Percentiles rank a stretch among this genome's conserved stretches.
Evolutionary conservation across 2,113 vertebrate genomes (phyloP).

Genomic region (Apistogramma diplotaenia): DNA sequence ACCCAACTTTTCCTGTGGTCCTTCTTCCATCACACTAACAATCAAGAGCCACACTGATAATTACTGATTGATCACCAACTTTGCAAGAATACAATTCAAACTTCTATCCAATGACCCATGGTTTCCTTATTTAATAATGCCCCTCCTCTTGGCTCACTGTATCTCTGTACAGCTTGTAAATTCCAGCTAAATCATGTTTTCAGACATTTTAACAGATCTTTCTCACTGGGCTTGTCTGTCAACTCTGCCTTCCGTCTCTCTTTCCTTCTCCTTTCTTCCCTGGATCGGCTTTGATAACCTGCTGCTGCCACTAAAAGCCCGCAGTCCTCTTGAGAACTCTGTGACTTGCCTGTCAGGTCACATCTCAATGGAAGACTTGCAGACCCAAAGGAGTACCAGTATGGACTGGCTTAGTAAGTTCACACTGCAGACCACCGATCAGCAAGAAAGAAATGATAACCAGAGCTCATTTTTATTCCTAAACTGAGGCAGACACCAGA

Average conservation of each 20-base stretch:
- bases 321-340: conserved; percentile 91
- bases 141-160: neutral
- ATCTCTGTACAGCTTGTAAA: neutral
- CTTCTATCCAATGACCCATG: conserved; percentile 31
- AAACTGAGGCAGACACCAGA: accelerated
- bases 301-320: conserved; percentile 82
- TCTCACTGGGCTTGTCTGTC: conserved; percentile 29
- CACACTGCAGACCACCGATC: conserved; percentile 7
- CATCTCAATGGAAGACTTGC: conserved; percentile 85
- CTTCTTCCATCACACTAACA: neutral
- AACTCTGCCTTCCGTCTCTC: conserved; percentile 51
- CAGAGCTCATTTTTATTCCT: neutral
- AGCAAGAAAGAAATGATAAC: neutral
- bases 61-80: neutral
- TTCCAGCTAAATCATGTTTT: neutral
- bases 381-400: conserved; percentile 85
- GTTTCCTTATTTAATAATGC: neutral
- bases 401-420: conserved; percentile 98
- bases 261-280: conserved; percentile 41
- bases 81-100: neutral
- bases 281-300: conserved; percentile 44
- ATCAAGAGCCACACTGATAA: neutral
- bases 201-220: conserved; percentile 1
- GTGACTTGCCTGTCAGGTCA: conserved; percentile 90
- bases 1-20: accelerated